Evolutionary conservation across 2,888 invertebrate genomes (phyloP).

Genomic region (Trisateles emortualis): DNA sequence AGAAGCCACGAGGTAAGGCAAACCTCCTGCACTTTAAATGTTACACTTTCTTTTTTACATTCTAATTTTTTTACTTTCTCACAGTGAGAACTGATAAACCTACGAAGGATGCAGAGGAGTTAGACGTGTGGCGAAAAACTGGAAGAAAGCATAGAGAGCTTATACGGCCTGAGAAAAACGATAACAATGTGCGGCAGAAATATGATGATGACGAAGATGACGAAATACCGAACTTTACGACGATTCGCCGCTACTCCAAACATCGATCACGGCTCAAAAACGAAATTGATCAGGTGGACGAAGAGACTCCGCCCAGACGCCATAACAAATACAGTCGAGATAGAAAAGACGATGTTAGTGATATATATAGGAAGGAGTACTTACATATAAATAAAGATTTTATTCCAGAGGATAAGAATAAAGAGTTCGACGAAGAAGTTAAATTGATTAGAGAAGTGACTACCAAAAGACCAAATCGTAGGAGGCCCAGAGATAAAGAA

Average conservation of each 20-base stretch:
- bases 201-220: slow-evolving; percentile 45
- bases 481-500: slow-evolving; percentile 65
- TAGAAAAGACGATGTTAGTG: slow-evolving; percentile 47
- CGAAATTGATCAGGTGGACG: slow-evolving; percentile 34
- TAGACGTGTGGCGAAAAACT: slow-evolving; percentile 55
- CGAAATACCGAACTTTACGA: slow-evolving; percentile 41
- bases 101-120: slow-evolving; percentile 45
- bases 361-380: slow-evolving; percentile 49
- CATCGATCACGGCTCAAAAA: slow-evolving; percentile 50
- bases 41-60: not conserved
- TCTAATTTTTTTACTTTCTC: slow-evolving; percentile 13
- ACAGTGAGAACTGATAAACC: slow-evolving; percentile 56
- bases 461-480: slow-evolving; percentile 53
- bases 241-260: slow-evolving; percentile 40
- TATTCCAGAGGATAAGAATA: slow-evolving; percentile 47
- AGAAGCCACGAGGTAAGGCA: slow-evolving; percentile 53
- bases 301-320: slow-evolving; percentile 33
- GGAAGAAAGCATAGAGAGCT: slow-evolving; percentile 49
- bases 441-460: slow-evolving; percentile 43
- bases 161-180: slow-evolving; percentile 29
- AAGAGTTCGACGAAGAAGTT: slow-evolving; percentile 48
- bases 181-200: slow-evolving; percentile 34
- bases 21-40: not conserved
- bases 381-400: slow-evolving; percentile 47
- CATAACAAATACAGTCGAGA: slow-evolving; percentile 38